Evolutionary conservation across 1,140 invertebrate genomes (phyloP), one percentile per base, ranked within the genome.

Genomic region (Ruditapes philippinarum): DNA sequence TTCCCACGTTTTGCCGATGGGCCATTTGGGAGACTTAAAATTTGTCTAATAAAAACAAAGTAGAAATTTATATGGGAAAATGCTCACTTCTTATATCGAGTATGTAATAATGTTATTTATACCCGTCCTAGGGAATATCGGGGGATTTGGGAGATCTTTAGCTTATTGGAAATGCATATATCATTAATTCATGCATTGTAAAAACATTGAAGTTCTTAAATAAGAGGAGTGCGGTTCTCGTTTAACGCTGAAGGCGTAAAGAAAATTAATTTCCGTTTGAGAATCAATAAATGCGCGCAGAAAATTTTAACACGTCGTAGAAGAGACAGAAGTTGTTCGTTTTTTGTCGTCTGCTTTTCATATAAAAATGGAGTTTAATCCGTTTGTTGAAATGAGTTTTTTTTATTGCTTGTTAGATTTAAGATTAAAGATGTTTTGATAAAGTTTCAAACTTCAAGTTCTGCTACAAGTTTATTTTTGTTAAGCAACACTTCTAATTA

Each of bases 341-440:
- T 62, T n/a, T 62, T 62, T 62, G 57, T 62, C 57, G 25, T 62
- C 57, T 62, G n/a, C 25, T n/a, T n/a, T n/a, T n/a, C n/a, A n/a
- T n/a, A n/a, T n/a, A n/a, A n/a, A n/a, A n/a, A n/a, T n/a, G n/a
- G n/a, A n/a, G n/a, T n/a, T n/a, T n/a, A n/a, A n/a, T n/a, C n/a
- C n/a, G n/a, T n/a, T n/a, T n/a, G n/a, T n/a, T n/a, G n/a, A n/a
- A n/a, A n/a, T n/a, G n/a, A n/a, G n/a, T n/a, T n/a, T n/a, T n/a
- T n/a, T n/a, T n/a, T n/a, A n/a, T n/a, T n/a, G n/a, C n/a, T n/a
- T n/a, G n/a, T n/a, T n/a, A n/a, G n/a, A n/a, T n/a, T n/a, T n/a
- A n/a, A n/a, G n/a, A n/a, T n/a, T n/a, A n/a, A n/a, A n/a, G n/a
- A n/a, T n/a, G n/a, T n/a, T n/a, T n/a, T n/a, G n/a, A n/a, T n/a